Conservation (phyloP, 2,888 invertebrate species). For the Adelphocoris suturalis region DNA sequence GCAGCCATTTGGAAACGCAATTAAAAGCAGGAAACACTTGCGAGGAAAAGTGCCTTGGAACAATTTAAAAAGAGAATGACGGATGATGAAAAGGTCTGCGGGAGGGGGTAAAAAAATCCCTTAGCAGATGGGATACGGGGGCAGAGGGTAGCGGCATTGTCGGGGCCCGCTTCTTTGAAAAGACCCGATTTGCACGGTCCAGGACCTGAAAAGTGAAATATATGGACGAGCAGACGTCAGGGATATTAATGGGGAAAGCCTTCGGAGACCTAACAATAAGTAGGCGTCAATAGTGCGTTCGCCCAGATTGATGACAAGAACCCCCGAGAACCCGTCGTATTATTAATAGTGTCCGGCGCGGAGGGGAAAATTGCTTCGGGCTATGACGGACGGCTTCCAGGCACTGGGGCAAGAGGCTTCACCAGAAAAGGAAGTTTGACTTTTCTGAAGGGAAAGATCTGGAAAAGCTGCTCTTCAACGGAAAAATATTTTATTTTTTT, state of each 20-base stretch:
- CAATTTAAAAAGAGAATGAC: conserved; percentile 51
- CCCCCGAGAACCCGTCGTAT: conserved; percentile 25
- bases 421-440: conserved; percentile 8
- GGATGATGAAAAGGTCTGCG: conserved; percentile 31
- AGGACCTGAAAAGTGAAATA: conserved; percentile 72
- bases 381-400: conserved; percentile 60
- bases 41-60: conserved; percentile 40
- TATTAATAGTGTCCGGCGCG: conserved; percentile 72
- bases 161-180: conserved; percentile 67
- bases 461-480: background rate
- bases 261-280: conserved; percentile 70
- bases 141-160: conserved; percentile 66
- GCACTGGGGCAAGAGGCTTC: conserved; percentile 22
- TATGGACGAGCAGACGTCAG: conserved; percentile 71
- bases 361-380: conserved; percentile 70
- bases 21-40: conserved; percentile 49
- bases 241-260: conserved; percentile 68
- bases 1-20: conserved; percentile 15
- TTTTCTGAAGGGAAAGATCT: background rate
- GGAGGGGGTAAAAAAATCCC: conserved; percentile 43
- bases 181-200: conserved; percentile 72
- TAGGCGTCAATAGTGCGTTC: conserved; percentile 71
- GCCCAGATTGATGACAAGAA: conserved; percentile 71
- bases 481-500: background rate
- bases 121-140: conserved; percentile 66